Evolutionary conservation across 2,797 vertebrate species (phyloP), one percentile per base, ranked within the genome.

Genomic region (Pangasius mekongensis): DNA sequence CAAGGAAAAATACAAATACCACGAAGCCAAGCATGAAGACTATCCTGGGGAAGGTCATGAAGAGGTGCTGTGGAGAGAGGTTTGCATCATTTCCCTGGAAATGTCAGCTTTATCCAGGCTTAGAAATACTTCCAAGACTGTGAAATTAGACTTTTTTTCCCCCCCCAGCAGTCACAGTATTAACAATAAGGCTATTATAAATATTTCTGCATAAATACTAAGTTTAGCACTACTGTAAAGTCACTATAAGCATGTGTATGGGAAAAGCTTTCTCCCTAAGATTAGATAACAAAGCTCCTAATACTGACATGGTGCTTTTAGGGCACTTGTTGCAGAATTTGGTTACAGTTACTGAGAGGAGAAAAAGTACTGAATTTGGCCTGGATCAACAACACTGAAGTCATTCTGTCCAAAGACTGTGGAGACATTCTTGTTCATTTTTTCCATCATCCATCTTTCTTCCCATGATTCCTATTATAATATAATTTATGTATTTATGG

Each of bases 11-110:
- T 90, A 99, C 92, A n/a, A 99, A 95, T 64, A 96, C 0, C n/a
- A 99, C 94, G 87, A 99, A 99, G 0, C 99, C 98, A 87, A 99
- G 94, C 96, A 97, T 96, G 96, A 99, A 98, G 92, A 99, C 91
- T 2, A 99, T 97, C 92, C 98, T 94, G 0, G 99, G 98, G 71
- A 99, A 99, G 7, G 97, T 97, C 95, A 99, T 88, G 94, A 99
- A 99, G 83, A 99, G 96, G 91, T 98, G 96, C 98, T 99, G 94
- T 88, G 92, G 87, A 86, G 64, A 82, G 10, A 87, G 6, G 13
- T 39, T 39, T 58, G 36, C 10, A 71, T 82, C 30, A 56, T 56
- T 87, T 49, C 66, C 4, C 33, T 30, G 56, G 54, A 87, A 60
- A 87, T 33, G 43, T 62, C 18, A 84, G 60, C 16, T 30, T 83